phyloP scores from a whole-genome alignment of 2,113 vertebrate species.

The Rousettus leschenaultii region DNA sequence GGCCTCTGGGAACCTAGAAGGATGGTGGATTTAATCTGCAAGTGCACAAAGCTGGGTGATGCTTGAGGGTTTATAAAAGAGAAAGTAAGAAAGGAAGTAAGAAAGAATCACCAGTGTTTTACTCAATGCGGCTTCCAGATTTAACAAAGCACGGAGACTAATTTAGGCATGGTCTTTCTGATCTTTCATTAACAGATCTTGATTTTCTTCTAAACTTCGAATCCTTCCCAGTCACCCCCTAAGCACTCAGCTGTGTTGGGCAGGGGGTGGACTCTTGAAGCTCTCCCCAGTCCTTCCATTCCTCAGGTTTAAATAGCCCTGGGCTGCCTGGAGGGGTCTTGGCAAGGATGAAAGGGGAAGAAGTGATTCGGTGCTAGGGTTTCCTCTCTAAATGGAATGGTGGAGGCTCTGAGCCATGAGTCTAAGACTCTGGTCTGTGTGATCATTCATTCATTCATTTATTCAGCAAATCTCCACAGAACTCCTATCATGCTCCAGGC shows the following conservation, averaged over 20 bases:
- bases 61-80: background rate
- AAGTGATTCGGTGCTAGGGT: background rate
- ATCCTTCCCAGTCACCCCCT: background rate
- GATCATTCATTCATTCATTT: background rate
- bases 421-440: background rate
- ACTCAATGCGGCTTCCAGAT: background rate
- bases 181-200: background rate
- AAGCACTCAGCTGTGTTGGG: background rate
- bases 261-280: background rate
- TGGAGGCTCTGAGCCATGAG: background rate
- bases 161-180: background rate
- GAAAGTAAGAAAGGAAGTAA: background rate
- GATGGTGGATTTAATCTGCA: background rate
- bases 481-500: background rate
- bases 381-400: background rate
- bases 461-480: background rate
- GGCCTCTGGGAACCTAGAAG: background rate
- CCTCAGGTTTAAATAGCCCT: background rate
- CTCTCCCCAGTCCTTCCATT: accelerated
- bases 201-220: background rate
- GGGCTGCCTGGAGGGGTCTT: background rate
- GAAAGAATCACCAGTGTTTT: background rate
- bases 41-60: background rate
- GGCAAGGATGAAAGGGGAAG: background rate
- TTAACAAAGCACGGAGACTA: background rate